Conservation (phyloP, 2,113 vertebrate species). For the Ibidorhyncha struthersii region DNA sequence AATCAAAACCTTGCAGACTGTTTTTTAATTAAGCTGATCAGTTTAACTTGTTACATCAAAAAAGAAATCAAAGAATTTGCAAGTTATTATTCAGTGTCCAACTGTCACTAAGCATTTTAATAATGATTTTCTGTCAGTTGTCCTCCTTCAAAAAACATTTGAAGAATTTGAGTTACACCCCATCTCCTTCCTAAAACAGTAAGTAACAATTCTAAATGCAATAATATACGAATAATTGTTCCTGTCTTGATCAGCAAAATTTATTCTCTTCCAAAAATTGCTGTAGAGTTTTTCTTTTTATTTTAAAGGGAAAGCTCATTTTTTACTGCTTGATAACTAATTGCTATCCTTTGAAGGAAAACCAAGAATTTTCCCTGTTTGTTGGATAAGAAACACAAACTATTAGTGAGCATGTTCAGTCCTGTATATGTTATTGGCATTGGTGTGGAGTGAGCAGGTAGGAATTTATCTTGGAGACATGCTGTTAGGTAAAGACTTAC, state of each 20-base stretch:
- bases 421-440: not conserved
- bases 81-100: not conserved
- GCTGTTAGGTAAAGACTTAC: not conserved
- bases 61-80: not conserved
- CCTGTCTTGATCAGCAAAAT: not conserved
- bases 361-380: not conserved
- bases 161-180: not conserved
- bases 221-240: not conserved
- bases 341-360: not conserved
- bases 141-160: not conserved
- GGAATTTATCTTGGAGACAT: constrained; percentile 3
- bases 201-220: not conserved
- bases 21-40: constrained; percentile 21
- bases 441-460: not conserved
- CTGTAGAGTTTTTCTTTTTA: not conserved
- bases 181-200: not conserved
- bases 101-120: not conserved
- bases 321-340: not conserved
- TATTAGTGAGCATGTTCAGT: not conserved
- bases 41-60: not conserved
- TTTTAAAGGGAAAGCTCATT: not conserved
- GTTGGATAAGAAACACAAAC: not conserved
- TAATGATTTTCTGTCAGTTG: not conserved
- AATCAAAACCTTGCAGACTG: constrained; percentile 15
- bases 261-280: not conserved